Base-by-base conservation (phyloP, 2,797 vertebrate species). In the Fratercula arctica region DNA sequence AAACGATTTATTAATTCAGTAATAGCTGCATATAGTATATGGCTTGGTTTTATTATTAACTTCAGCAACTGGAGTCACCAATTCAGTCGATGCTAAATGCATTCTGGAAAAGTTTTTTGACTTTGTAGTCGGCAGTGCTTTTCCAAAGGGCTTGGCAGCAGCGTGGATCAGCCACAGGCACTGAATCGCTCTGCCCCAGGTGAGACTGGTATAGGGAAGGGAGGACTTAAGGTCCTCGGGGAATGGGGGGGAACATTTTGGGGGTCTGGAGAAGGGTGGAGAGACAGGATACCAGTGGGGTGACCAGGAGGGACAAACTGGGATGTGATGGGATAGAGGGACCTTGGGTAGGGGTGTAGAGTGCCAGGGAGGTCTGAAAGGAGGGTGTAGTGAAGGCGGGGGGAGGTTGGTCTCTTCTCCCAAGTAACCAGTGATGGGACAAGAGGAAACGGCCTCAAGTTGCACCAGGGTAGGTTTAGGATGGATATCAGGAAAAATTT, bases 1-100 rank as follows among this genome's bases (percentile, higher is more conserved):
- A 76, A 60, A 11, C 41, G 9, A 9, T 16, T 10, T 9, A 13
- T 41, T 29, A 13, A n/a, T 12, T 50, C 18, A 5, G 33, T n/a
- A 13, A 16, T 37, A 3, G 0, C 51, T 37, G 16, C 35, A 1
- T 17, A 3, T 25, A 35, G 39, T 11, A 7, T 11, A 14, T 4
- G 57, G 39, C 56, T 87, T 13, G 13, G 37, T 3, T 60, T 66
- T 64, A 17, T 69, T 60, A 13, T 18, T n/a, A 10, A 39, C 84
- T 60, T 43, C 6, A 7, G 12, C 11, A 17, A 26, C 33, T 35
- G 6, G 26, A 67, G 46, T 20, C 46, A 60, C 9, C n/a, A 35
- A 4, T 4, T 19, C 41, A 29, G 60, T 46, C 16, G 21, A 8
- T 6, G 33, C 70, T 57, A 31, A 56, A 72, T 15, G 35, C 51